These are phyloP conservation scores for Drosophila prolongata DNA, from an alignment of 2,888 invertebrate species.

Conservation along the genomic window DNA sequence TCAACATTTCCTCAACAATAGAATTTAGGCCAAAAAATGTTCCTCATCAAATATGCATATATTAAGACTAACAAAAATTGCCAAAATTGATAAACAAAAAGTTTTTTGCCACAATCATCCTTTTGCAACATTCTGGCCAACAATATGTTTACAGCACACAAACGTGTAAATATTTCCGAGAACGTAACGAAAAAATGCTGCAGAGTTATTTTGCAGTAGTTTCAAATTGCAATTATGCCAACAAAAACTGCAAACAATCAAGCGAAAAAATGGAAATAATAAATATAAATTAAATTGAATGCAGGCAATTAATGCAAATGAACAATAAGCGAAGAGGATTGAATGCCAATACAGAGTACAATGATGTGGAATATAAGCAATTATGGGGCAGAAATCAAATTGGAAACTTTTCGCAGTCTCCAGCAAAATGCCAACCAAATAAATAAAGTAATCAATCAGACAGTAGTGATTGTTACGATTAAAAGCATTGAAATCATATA, in stretches of 20 bases:
- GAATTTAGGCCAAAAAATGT: constrained; percentile 2
- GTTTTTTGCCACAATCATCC: constrained; percentile 12
- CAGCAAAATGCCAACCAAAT: constrained; percentile 28
- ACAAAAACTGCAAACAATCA: constrained; percentile 27
- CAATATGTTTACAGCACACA: constrained; percentile 6
- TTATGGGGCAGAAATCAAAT: constrained; percentile 36
- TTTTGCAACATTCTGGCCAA: neutral
- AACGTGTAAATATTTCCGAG: constrained; percentile 23
- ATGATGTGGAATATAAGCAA: constrained; percentile 34
- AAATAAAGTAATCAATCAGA: constrained; percentile 3
- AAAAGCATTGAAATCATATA: neutral
- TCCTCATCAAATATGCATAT: constrained; percentile 13
- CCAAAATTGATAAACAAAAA: constrained; percentile 22
- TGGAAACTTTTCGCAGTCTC: constrained; percentile 8
- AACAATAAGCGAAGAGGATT: constrained; percentile 27
- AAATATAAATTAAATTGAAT: constrained; percentile 36
- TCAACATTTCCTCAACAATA: constrained; percentile 3
- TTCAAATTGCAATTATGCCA: constrained; percentile 53
- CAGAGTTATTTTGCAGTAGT: constrained; percentile 46
- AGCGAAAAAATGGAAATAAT: constrained; percentile 17
- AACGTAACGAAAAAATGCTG: constrained; percentile 14
- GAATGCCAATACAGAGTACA: constrained; percentile 21
- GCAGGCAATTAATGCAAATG: constrained; percentile 44
- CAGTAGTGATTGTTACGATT: neutral
- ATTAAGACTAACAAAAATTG: constrained; percentile 28